Conservation (phyloP, 1,140 invertebrate species). For the Drosophila pallidifrons region DNA sequence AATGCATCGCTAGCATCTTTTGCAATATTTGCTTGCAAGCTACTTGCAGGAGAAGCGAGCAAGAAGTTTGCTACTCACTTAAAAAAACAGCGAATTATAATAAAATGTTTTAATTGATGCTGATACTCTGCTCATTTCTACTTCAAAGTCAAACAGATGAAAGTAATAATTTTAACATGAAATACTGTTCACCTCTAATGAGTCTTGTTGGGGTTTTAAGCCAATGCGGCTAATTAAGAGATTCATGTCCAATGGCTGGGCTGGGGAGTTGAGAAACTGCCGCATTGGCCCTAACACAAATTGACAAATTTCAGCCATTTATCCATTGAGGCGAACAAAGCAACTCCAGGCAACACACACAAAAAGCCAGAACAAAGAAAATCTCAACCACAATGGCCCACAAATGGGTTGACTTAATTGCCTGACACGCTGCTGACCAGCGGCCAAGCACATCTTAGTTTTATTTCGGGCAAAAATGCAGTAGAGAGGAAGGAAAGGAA, state of each 20-base stretch:
- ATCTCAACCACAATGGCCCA: conserved; percentile 57
- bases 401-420: conserved; percentile 67
- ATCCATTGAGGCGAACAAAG: conserved; percentile 58
- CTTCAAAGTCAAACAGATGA: not conserved
- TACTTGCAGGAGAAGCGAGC: not conserved
- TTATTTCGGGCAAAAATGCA: not conserved
- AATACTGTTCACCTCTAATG: conserved; percentile 5
- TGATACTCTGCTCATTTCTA: not conserved
- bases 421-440: conserved; percentile 37
- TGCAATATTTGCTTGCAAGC: conserved; percentile 6
- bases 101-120: not conserved
- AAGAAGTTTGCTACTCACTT: not conserved
- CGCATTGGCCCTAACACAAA: conserved; percentile 78
- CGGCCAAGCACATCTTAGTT: conserved; percentile 11
- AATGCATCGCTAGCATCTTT: conserved; percentile 12
- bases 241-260: conserved; percentile 29
- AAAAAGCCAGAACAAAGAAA: conserved; percentile 51
- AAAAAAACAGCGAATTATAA: conserved; percentile 1
- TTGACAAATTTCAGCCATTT: conserved; percentile 79
- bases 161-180: not conserved
- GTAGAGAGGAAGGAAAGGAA: too few species aligned
- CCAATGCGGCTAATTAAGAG: conserved; percentile 62
- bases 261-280: conserved; percentile 55
- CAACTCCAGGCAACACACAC: conserved; percentile 5
- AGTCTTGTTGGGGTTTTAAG: conserved; percentile 23